Percentiles rank a stretch among this genome's conserved stretches.
Evolutionary conservation across 2,797 vertebrate species (phyloP).

Genomic region (Coccyzus lansbergi): DNA sequence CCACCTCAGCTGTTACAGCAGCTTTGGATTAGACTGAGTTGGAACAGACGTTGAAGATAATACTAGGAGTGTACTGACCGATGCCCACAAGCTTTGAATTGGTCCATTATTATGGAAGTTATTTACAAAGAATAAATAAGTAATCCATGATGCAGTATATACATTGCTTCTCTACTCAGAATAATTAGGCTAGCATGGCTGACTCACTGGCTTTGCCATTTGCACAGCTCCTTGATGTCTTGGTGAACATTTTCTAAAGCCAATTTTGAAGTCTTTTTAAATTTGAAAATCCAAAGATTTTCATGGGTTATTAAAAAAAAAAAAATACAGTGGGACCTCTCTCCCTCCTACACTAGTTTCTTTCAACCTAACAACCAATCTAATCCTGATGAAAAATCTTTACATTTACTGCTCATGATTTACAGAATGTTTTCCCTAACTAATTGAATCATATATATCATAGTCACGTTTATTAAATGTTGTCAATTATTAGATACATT

Average conservation of each 20-base stretch:
- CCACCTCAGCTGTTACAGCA: background rate
- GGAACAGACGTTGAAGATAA: constrained; percentile 4
- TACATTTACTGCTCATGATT: background rate
- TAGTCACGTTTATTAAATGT: constrained; percentile 54
- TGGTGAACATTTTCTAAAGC: background rate
- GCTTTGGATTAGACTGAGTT: background rate
- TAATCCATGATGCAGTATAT: background rate
- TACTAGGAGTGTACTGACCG: background rate
- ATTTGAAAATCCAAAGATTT: constrained; percentile 2
- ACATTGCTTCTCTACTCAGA: background rate
- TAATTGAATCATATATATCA: constrained; percentile 32
- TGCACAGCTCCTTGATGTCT: background rate
- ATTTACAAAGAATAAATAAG: background rate
- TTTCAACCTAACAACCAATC: constrained; percentile 22
- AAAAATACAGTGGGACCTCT: background rate
- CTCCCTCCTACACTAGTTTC: constrained; percentile 34
- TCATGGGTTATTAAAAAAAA: background rate
- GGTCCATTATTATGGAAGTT: constrained; percentile 6
- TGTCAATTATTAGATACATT: constrained; percentile 44
- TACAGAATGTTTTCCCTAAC: constrained; percentile 41
- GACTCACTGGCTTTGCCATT: background rate
- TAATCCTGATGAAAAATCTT: constrained; percentile 43
- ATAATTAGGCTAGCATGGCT: background rate
- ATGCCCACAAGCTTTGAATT: background rate
- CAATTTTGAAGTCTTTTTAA: background rate